These are phyloP conservation scores for Poeciliopsis occidentalis DNA, from an alignment of 2,113 vertebrate species.

Conservation along the genomic window DNA sequence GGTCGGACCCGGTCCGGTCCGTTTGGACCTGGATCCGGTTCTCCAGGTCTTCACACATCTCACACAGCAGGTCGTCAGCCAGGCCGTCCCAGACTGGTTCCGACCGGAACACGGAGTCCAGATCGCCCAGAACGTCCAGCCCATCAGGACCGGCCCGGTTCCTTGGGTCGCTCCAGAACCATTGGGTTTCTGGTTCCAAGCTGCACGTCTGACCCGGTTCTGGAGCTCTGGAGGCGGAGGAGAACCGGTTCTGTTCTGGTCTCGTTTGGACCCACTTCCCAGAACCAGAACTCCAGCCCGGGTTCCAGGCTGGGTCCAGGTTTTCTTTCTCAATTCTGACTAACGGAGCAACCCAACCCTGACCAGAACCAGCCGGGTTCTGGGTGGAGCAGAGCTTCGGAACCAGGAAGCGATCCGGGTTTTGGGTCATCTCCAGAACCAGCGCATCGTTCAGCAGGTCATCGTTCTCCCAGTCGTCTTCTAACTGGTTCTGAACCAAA, in stretches of 20 bases:
- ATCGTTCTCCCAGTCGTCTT: conserved; percentile 85
- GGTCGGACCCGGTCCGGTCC: not conserved
- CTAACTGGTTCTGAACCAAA: conserved; percentile 66
- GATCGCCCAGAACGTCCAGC: conserved; percentile 35
- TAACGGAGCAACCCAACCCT: not conserved
- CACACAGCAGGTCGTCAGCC: conserved; percentile 86
- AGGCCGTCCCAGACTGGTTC: conserved; percentile 84
- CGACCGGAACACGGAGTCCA: conserved; percentile 65
- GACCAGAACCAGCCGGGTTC: conserved; percentile 12
- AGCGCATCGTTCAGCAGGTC: conserved; percentile 86
- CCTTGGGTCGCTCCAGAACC: not conserved
- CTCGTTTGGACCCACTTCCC: not conserved
- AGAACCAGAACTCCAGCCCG: conserved; percentile 34
- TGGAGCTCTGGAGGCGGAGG: not conserved
- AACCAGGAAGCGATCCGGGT: conserved; percentile 70
- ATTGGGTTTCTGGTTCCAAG: not conserved
- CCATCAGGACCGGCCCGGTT: not conserved
- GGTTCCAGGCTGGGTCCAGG: conserved; percentile 22
- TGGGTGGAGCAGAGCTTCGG: conserved; percentile 63
- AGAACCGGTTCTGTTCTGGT: not conserved
- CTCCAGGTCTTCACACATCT: conserved; percentile 89
- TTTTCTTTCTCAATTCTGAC: conserved; percentile 7
- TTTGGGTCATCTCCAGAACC: conserved; percentile 84
- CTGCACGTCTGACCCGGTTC: not conserved
- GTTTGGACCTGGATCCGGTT: conserved; percentile 55